Evolutionary conservation across 2,797 vertebrate genomes (phyloP).

Genomic region (Pangasius krempfi): DNA sequence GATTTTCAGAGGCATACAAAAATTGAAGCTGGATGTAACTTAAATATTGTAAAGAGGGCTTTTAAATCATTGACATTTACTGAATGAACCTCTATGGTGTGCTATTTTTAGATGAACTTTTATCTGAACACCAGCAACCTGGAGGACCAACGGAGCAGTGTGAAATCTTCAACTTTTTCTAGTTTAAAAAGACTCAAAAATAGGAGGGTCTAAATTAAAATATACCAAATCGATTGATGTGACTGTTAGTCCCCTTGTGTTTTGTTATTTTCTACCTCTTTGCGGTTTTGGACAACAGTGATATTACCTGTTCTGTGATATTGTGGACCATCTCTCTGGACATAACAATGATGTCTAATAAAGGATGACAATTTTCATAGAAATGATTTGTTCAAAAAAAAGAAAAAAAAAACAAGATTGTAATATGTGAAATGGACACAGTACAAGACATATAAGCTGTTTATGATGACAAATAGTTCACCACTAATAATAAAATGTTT

Average conservation of each 20-base stretch:
- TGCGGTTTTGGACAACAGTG: conserved; percentile 13
- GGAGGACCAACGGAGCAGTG: background rate
- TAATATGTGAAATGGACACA: background rate
- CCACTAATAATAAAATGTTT: background rate
- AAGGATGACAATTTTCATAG: background rate
- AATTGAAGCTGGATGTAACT: background rate
- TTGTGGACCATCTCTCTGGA: background rate
- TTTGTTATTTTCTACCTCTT: conserved; percentile 43
- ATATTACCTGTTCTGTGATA: background rate
- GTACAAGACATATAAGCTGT: background rate
- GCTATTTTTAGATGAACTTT: background rate
- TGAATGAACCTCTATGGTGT: background rate
- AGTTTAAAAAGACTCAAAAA: background rate
- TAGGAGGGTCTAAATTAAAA: background rate
- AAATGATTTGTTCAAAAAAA: background rate
- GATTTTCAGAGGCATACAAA: background rate
- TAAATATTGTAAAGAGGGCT: background rate
- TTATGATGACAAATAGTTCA: background rate
- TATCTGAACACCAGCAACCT: background rate
- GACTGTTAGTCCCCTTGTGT: background rate
- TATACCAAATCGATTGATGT: background rate
- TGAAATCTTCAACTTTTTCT: background rate
- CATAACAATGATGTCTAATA: background rate
- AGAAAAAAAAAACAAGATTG: background rate
- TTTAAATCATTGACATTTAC: conserved; percentile 6